Evolutionary conservation across 1,140 invertebrate genomes (phyloP).

Genomic region (Drosophila orena): DNA sequence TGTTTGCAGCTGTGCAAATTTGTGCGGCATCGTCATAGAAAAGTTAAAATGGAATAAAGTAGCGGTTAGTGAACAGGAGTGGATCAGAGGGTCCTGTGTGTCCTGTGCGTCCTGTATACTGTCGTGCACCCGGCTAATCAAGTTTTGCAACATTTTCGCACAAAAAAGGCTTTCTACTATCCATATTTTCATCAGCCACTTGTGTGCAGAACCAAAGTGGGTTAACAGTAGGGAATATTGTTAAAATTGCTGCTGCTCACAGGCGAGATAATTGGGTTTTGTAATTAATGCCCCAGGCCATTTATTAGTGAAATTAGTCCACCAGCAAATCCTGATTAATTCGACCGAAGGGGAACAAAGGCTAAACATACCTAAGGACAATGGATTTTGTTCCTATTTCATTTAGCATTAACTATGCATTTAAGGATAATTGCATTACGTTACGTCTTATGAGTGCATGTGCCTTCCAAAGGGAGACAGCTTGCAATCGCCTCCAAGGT

Average conservation of each 20-base stretch:
- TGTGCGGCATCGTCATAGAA: conserved; percentile 54
- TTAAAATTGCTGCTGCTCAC: conserved; percentile 19
- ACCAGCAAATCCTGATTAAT: conserved; percentile 23
- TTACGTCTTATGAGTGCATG: background rate
- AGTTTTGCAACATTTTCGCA: conserved; percentile 64
- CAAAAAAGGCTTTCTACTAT: conserved; percentile 32
- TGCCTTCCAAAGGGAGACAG: background rate
- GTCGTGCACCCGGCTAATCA: conserved; percentile 65
- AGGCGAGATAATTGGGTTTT: conserved; percentile 46
- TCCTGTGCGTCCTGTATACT: background rate
- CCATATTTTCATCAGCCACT: background rate
- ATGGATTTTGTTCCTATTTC: background rate
- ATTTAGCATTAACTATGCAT: conserved; percentile 13
- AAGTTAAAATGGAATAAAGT: conserved; percentile 67
- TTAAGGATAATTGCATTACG: conserved; percentile 24
- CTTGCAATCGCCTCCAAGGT: background rate
- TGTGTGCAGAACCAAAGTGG: conserved; percentile 20
- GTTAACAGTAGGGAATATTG: conserved; percentile 46
- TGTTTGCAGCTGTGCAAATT: conserved; percentile 52
- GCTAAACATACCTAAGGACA: background rate
- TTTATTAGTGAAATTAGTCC: conserved; percentile 32
- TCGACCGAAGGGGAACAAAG: conserved; percentile 7
- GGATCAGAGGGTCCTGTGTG: conserved; percentile 28
- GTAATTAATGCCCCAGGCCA: conserved; percentile 35
- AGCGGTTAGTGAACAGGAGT: conserved; percentile 19